Evolutionary conservation across 1,140 invertebrate species (phyloP).

Genomic region (Meloidogyne exigua): DNA sequence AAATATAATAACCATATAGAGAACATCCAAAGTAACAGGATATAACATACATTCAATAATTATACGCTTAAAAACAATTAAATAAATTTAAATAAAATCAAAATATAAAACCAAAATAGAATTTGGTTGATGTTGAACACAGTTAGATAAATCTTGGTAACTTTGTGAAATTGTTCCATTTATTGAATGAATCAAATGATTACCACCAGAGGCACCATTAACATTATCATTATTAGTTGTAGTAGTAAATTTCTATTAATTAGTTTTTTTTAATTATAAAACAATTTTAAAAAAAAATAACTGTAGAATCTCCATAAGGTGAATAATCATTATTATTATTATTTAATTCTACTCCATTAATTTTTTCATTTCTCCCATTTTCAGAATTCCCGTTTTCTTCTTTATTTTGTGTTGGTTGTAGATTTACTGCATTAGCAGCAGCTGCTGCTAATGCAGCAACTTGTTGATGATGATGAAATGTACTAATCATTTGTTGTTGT

Average conservation of each 20-base stretch:
- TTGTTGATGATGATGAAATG: not conserved
- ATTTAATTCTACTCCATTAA: not conserved
- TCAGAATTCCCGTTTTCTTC: not conserved
- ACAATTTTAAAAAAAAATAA: not conserved
- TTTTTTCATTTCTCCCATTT: not conserved
- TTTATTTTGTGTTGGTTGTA: not conserved
- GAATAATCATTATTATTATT: not conserved
- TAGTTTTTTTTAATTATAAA: not conserved
- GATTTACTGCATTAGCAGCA: not conserved
- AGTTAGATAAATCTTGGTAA: constrained; percentile 40
- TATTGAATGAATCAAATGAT: not conserved
- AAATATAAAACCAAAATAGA: constrained; percentile 72
- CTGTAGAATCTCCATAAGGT: not conserved
- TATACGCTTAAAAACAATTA: constrained; percentile 70
- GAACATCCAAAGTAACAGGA: constrained; percentile 91
- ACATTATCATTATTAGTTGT: not conserved
- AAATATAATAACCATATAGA: constrained; percentile 74
- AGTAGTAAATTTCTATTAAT: not conserved
- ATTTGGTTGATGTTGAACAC: constrained; percentile 63
- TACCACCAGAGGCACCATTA: not conserved
- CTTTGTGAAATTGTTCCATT: constrained; percentile 34
- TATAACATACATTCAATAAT: constrained; percentile 98
- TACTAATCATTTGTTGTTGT: constrained; percentile 1
- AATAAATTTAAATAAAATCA: not conserved
- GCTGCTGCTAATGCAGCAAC: not conserved